These are phyloP conservation scores for Pseudomugil tenellus DNA, from an alignment of 2,797 vertebrate species.

Conservation along the genomic window DNA sequence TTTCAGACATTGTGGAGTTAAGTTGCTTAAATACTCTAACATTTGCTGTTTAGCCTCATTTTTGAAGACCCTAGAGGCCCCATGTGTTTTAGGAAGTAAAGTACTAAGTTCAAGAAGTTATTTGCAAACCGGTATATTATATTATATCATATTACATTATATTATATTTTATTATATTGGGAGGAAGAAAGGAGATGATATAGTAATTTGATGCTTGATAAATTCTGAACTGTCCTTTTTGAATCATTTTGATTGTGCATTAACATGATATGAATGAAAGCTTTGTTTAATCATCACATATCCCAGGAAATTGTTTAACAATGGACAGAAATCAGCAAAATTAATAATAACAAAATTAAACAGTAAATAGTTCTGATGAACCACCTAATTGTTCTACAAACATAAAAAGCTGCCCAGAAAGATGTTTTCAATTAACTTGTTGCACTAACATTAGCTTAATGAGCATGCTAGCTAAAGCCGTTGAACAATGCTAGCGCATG, in stretches of 20 bases:
- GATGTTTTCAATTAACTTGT: not conserved
- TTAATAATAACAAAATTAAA: not conserved
- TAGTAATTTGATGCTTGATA: no score
- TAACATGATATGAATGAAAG: no score
- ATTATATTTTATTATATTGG: no score
- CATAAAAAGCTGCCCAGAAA: not conserved
- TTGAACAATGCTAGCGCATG: not conserved
- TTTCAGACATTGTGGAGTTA: not conserved
- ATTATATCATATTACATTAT: no score
- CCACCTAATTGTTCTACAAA: not conserved
- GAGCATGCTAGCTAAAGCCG: not conserved
- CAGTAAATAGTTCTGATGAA: not conserved
- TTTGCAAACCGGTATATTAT: not conserved
- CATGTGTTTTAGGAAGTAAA: not conserved
- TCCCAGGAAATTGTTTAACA: not conserved
- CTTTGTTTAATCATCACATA: no score
- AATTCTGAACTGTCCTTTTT: no score
- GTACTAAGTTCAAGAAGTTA: not conserved
- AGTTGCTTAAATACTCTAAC: not conserved
- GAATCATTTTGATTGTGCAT: no score
- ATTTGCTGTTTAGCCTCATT: not conserved
- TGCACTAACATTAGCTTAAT: not conserved
- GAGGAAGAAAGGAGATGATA: no score
- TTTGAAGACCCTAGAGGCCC: not conserved
- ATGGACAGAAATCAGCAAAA: not conserved